Evolutionary conservation across 2,113 vertebrate genomes (phyloP).

Genomic region (Vombatus ursinus): DNA sequence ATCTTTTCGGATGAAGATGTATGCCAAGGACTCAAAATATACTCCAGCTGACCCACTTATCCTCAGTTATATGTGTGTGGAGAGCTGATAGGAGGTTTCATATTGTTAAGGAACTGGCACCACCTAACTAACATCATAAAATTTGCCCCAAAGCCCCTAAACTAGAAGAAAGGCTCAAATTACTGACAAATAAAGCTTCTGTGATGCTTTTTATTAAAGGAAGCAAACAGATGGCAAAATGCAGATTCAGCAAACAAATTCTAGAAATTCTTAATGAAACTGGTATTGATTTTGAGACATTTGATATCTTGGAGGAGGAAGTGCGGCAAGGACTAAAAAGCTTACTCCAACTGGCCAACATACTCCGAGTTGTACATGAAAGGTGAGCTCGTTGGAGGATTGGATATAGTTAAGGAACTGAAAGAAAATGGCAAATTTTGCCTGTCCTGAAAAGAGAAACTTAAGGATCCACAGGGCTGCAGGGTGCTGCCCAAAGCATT

Average conservation of each 20-base stretch:
- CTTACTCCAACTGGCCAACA: too few relatives aligned
- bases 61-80: constrained; percentile 95
- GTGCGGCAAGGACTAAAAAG: too few relatives aligned
- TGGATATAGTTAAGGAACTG: constrained; percentile 80
- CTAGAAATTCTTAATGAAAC: too few relatives aligned
- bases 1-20: constrained; percentile 96
- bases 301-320: too few relatives aligned
- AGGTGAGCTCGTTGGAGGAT: too few relatives aligned
- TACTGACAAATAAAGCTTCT: too few relatives aligned
- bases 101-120: constrained; percentile 95
- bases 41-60: constrained; percentile 96
- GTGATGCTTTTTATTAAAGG: too few relatives aligned
- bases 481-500: background rate
- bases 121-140: constrained; percentile 91
- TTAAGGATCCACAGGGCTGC: constrained; percentile 47
- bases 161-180: constrained; percentile 88
- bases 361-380: too few relatives aligned
- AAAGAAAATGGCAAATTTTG: constrained; percentile 84
- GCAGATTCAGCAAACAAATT: too few relatives aligned
- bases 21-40: constrained; percentile 92
- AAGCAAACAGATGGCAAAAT: too few relatives aligned
- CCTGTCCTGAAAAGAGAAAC: constrained; percentile 83
- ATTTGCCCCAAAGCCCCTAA: constrained; percentile 90
- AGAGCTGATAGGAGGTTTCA: constrained; percentile 95
- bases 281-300: too few relatives aligned